Evolutionary conservation across 2,797 vertebrate species (phyloP).

Genomic region (Gallinago nigripennis): DNA sequence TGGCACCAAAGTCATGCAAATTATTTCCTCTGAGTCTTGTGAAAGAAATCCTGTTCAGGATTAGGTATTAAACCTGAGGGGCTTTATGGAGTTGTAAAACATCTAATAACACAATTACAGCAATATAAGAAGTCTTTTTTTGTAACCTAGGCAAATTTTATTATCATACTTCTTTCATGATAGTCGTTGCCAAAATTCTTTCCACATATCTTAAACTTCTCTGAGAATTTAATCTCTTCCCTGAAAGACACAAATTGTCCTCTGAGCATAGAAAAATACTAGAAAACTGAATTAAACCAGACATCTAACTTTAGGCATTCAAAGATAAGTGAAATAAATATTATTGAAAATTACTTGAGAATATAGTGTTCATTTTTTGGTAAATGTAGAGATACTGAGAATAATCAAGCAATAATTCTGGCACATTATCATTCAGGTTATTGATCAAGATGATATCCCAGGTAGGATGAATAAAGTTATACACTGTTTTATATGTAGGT

Average conservation of each 20-base stretch:
- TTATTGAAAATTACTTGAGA: not conserved
- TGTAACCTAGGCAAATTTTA: not conserved
- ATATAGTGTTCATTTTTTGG: not conserved
- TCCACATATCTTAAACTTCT: not conserved
- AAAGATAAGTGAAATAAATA: not conserved
- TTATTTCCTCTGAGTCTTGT: not conserved
- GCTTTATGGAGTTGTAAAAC: not conserved
- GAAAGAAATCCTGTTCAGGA: not conserved
- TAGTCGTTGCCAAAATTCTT: not conserved
- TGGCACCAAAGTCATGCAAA: not conserved
- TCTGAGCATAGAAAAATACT: not conserved
- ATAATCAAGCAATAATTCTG: not conserved
- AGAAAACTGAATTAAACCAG: not conserved
- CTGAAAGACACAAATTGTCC: not conserved
- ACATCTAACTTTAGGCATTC: not conserved
- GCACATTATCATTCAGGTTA: not conserved
- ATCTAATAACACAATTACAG: not conserved
- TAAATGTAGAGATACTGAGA: not conserved
- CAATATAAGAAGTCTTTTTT: not conserved
- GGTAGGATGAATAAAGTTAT: not conserved
- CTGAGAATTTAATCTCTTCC: not conserved
- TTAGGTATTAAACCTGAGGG: slow-evolving; percentile 6
- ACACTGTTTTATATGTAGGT: not conserved
- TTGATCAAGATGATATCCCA: not conserved
- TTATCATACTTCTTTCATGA: not conserved